These are phyloP conservation scores for Cebus imitator DNA, from an alignment of 2,113 vertebrate genomes.

Conservation along the genomic window DNA sequence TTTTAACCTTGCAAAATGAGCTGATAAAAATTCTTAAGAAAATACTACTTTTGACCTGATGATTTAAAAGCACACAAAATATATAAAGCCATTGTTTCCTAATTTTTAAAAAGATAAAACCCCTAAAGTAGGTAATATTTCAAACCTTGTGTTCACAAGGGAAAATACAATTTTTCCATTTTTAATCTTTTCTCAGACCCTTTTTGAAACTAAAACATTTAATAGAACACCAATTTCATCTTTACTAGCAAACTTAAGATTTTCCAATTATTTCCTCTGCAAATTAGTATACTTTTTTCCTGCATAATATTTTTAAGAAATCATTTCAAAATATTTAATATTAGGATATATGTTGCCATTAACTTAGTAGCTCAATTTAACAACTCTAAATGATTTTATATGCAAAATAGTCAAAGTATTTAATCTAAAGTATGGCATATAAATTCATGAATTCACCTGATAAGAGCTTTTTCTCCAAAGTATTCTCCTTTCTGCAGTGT, in stretches of 20 bases:
- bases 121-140: not conserved
- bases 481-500: conserved; percentile 93
- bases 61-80: conserved; percentile 25
- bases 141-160: not conserved
- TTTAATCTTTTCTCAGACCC: not conserved
- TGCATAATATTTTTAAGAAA: not conserved
- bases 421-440: not conserved
- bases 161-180: not conserved
- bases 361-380: not conserved
- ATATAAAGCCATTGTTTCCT: not conserved
- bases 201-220: not conserved
- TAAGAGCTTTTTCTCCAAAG: conserved; percentile 96
- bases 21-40: conserved; percentile 14
- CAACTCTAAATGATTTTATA: not conserved
- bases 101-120: not conserved
- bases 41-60: conserved; percentile 10
- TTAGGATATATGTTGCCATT: not conserved
- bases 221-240: not conserved
- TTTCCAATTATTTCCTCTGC: not conserved
- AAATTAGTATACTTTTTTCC: not conserved
- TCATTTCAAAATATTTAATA: conserved; percentile 1
- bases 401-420: not conserved
- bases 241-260: not conserved
- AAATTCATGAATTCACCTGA: conserved; percentile 85
- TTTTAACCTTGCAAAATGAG: conserved; percentile 12